phyloP scores from a whole-genome alignment of 2,113 vertebrate species.

The Oriolus oriolus region DNA sequence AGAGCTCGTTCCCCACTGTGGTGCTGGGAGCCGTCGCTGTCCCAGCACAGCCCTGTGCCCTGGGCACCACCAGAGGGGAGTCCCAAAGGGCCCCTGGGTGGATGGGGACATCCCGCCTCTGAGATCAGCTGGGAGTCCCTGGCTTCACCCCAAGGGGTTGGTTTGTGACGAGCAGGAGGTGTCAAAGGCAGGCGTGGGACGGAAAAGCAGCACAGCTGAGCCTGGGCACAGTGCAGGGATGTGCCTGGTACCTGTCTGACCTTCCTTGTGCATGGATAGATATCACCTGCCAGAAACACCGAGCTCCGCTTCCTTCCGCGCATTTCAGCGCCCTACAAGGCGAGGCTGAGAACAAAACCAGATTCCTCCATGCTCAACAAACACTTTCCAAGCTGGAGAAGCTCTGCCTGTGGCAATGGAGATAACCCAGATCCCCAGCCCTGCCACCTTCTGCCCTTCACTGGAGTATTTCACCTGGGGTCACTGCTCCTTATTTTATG shows the following conservation, averaged over 20 bases:
- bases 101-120: fast-evolving
- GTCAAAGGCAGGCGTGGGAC: not conserved
- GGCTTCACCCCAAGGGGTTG: not conserved
- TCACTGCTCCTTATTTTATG: not conserved
- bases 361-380: fast-evolving
- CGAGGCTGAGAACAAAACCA: not conserved
- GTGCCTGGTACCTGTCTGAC: fast-evolving
- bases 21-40: not conserved
- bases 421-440: not conserved
- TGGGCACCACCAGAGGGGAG: not conserved
- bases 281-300: not conserved
- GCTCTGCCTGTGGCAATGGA: fast-evolving
- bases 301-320: not conserved
- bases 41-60: not conserved
- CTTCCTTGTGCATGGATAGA: fast-evolving
- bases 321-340: fast-evolving
- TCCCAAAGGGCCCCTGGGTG: not conserved
- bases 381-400: not conserved
- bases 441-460: not conserved
- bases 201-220: not conserved
- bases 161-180: not conserved
- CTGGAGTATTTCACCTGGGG: not conserved
- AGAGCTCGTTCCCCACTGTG: fast-evolving
- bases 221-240: not conserved
- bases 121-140: not conserved